These are phyloP conservation scores for Gadopsis marmoratus DNA, from an alignment of 2,797 vertebrate species.

Conservation along the genomic window DNA sequence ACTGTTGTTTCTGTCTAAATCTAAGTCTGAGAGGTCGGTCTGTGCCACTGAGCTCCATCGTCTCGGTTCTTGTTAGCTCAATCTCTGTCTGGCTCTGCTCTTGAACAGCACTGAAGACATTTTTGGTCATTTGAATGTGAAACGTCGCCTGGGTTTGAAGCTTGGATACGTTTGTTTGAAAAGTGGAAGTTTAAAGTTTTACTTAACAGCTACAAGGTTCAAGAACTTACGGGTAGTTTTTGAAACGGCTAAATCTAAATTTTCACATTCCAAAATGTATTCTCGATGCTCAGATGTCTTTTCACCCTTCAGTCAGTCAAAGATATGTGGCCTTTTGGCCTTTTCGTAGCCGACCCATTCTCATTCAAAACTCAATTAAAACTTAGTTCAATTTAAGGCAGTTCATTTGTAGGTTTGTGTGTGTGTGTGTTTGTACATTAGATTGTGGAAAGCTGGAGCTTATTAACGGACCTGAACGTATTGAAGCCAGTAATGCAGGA, in stretches of 20 bases:
- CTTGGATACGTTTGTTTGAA: neutral
- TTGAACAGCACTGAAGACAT: neutral
- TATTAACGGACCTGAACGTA: neutral
- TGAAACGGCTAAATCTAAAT: neutral
- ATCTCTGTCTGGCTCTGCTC: neutral
- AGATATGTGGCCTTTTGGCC: neutral
- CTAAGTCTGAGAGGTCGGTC: no score
- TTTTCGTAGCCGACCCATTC: neutral
- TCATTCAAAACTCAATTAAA: constrained; percentile 9
- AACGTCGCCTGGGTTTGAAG: neutral
- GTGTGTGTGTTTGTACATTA: neutral
- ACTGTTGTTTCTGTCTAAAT: constrained; percentile 11
- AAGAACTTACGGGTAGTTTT: neutral
- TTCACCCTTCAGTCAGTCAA: neutral
- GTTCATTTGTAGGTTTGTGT: neutral
- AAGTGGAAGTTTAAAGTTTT: neutral
- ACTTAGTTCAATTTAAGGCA: neutral
- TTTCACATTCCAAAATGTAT: neutral
- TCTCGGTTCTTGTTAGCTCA: constrained; percentile 8
- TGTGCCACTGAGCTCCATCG: neutral
- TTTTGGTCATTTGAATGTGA: neutral
- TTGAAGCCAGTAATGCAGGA: neutral
- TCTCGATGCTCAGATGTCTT: neutral
- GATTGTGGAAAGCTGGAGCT: neutral
- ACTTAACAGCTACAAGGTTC: neutral